phyloP scores from a whole-genome alignment of 2,113 vertebrate species.

The Myotis davidii region DNA sequence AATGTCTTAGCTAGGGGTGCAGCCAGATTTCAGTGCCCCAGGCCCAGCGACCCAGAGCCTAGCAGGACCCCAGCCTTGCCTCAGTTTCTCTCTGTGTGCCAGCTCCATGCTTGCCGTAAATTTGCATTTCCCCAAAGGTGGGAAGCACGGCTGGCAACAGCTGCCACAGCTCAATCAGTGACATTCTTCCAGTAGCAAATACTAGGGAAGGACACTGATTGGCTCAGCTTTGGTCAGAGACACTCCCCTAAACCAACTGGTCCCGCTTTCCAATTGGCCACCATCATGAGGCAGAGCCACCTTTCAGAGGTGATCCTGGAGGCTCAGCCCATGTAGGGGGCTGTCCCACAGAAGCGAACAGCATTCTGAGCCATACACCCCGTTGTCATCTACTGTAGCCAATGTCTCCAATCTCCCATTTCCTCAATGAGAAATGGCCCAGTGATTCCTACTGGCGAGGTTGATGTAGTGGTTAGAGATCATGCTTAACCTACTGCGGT shows the following conservation, averaged over 20 bases:
- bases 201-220: background rate
- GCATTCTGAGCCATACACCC: background rate
- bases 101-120: background rate
- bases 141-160: background rate
- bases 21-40: background rate
- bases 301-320: background rate
- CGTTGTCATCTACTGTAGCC: fast-evolving
- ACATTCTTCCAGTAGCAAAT: background rate
- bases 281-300: background rate
- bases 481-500: background rate
- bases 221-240: background rate
- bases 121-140: background rate
- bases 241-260: background rate
- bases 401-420: background rate
- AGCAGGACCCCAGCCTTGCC: background rate
- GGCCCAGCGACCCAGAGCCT: background rate
- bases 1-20: background rate
- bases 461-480: background rate
- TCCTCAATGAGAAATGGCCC: background rate
- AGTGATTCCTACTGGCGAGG: background rate
- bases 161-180: background rate
- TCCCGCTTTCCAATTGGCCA: too few relatives aligned
- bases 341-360: background rate
- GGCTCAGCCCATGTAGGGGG: background rate
- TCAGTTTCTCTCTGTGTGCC: background rate